Base-by-base conservation (phyloP, 2,888 invertebrate species). In the Ennomos quercinarius region DNA sequence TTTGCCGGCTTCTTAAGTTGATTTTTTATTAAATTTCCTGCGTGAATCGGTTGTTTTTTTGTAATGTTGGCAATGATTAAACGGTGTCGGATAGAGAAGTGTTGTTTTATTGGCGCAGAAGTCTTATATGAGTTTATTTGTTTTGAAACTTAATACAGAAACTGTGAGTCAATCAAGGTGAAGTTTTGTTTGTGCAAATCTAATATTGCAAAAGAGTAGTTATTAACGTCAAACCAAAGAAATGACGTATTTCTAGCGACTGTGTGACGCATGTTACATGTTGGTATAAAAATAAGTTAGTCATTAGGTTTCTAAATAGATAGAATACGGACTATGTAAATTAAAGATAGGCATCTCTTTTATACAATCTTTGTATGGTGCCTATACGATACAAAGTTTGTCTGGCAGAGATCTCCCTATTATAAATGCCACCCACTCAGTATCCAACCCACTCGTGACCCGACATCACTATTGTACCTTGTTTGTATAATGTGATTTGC, bases 11-110 rank as follows among this genome's bases (percentile, higher is more conserved):
- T 76, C 76, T 64, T 61, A 62, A 66, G 61, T 63, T 65, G 64
- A 63, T 64, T 76, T 78, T 81, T 80, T 80, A 77, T 80, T 78
- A 77, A 77, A 78, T 71, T 77, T 72, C 63, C 66, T 68, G 70
- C 71, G 61, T 68, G 66, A 67, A 67, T 52, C 48, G 44, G 68
- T 65, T 71, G 74, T 67, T 68, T 63, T 66, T 61, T 76, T 78
- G 62, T 64, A 60, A 48, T 51, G 57, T 27, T 57, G 41, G 43
- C 38, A 65, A 36, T 65, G 64, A 67, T 63, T 66, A 56, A 63
- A 59, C 57, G 61, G 68, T 68, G 64, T 64, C 63, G 58, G 67
- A 56, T 70, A 61, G 12, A 58, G 55, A 39, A 56, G 62, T 47
- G 60, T 57, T 51, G 35, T 61, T 46, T 47, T 60, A 42, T 41